Conservation (phyloP, 1,140 invertebrate species). For the Aphis gossypii region DNA sequence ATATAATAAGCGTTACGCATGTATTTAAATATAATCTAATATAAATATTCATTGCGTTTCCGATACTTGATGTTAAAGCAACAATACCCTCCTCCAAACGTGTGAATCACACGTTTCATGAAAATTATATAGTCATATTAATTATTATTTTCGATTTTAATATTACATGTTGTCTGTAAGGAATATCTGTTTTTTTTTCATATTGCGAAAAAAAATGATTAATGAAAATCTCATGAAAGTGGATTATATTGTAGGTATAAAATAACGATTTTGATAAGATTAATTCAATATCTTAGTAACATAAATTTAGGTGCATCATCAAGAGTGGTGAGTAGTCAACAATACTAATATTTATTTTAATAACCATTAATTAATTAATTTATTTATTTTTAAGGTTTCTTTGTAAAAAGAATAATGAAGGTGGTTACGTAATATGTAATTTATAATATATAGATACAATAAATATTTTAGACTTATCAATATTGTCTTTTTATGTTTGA, state of each 20-base stretch:
- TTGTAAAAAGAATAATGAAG: no score
- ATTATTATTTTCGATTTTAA: neutral
- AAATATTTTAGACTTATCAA: no score
- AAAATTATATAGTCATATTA: neutral
- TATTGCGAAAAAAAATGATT: neutral
- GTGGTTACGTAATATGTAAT: no score
- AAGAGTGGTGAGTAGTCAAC: no score
- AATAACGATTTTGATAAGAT: neutral
- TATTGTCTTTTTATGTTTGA: no score
- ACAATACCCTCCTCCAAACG: neutral
- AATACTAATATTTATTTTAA: no score
- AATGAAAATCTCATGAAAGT: neutral
- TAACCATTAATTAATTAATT: no score
- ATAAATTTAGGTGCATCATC: no score
- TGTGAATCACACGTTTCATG: neutral
- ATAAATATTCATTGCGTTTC: constrained; percentile 5
- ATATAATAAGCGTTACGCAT: neutral
- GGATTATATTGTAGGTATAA: neutral
- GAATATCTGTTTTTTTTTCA: neutral
- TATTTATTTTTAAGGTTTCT: neutral
- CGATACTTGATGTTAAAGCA: neutral
- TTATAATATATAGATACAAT: no score
- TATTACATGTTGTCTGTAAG: no score
- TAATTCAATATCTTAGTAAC: neutral
- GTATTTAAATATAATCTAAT: neutral